Evolutionary conservation across 2,888 invertebrate genomes (phyloP).

Genomic region (Clanis bilineata): DNA sequence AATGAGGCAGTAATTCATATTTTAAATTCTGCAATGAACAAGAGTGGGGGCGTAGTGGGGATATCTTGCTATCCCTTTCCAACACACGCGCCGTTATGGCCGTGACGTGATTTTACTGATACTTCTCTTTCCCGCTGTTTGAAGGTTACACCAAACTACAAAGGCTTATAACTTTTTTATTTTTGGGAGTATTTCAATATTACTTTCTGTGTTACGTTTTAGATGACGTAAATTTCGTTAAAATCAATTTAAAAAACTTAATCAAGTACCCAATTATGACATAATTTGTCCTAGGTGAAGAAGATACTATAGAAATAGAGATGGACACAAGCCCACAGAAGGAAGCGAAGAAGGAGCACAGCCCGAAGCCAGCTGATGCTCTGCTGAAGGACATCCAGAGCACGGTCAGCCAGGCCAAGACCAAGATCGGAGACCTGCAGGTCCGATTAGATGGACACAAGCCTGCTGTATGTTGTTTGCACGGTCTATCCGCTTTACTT

Average conservation of each 20-base stretch:
- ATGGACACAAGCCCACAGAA: conserved; percentile 40
- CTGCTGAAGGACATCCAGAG: conserved; percentile 80
- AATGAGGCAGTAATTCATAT: too few species aligned
- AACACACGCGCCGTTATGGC: too few species aligned
- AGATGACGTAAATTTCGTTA: too few species aligned
- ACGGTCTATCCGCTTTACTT: conserved; percentile 62
- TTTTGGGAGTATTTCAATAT: too few species aligned
- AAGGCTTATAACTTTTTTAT: too few species aligned
- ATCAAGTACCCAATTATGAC: not conserved
- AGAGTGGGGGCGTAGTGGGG: too few species aligned
- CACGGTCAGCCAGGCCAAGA: conserved; percentile 82
- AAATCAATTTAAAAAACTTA: not conserved
- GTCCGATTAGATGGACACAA: conserved; percentile 74
- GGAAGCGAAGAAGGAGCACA: conserved; percentile 49
- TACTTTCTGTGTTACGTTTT: too few species aligned
- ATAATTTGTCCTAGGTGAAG: conserved; percentile 60
- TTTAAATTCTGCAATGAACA: too few species aligned
- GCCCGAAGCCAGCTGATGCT: conserved; percentile 63
- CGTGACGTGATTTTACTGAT: too few species aligned
- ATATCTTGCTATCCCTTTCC: too few species aligned
- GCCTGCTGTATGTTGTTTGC: conserved; percentile 76
- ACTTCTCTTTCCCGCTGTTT: too few species aligned
- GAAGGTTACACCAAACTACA: too few species aligned
- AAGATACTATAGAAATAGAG: conserved; percentile 65
- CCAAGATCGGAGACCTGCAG: conserved; percentile 85